Evolutionary conservation across 2,797 vertebrate genomes (phyloP).

Genomic region (Carapus acus): DNA sequence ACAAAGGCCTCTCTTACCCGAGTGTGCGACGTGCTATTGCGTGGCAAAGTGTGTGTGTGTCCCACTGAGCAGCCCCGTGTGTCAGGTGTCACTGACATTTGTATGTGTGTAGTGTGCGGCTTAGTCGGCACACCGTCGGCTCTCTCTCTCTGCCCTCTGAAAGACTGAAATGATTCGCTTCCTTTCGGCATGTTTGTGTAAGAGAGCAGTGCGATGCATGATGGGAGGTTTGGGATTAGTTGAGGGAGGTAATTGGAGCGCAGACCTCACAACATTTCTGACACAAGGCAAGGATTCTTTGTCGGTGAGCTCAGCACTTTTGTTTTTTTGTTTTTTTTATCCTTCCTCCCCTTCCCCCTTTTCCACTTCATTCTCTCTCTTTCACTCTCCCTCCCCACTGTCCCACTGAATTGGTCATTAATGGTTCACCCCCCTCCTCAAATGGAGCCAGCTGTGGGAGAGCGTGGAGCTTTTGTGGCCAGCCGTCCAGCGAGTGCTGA

Average conservation of each 20-base stretch:
- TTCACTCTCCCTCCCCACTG: constrained; percentile 22
- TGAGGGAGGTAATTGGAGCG: constrained; percentile 58
- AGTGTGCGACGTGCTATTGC: constrained; percentile 55
- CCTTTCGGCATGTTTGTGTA: constrained; percentile 1
- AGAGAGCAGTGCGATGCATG: background rate
- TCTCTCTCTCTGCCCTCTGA: background rate
- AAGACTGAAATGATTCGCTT: constrained; percentile 2
- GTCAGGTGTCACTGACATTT: constrained; percentile 74
- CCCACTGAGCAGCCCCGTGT: constrained; percentile 51
- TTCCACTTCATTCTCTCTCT: background rate
- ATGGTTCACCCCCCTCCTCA: constrained; percentile 32
- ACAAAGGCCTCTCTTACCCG: constrained; percentile 65
- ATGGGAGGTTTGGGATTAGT: constrained; percentile 29
- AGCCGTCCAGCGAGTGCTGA: constrained; percentile 20
- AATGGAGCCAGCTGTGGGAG: constrained; percentile 53
- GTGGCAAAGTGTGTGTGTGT: constrained; percentile 39
- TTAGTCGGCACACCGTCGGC: too few relatives aligned
- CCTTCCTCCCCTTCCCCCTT: background rate
- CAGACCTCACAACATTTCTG: constrained; percentile 53
- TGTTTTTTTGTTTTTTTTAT: constrained; percentile 36
- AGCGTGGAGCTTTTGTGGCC: constrained; percentile 41
- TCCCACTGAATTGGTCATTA: constrained; percentile 49
- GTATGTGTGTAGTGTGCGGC: constrained; percentile 27
- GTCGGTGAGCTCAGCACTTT: constrained; percentile 66
- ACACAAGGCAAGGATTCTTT: constrained; percentile 62